Percentiles rank a stretch among this genome's conserved stretches.
Conservation (phyloP, 2,797 vertebrate genomes). For the Takifugu ocellatus region DNA sequence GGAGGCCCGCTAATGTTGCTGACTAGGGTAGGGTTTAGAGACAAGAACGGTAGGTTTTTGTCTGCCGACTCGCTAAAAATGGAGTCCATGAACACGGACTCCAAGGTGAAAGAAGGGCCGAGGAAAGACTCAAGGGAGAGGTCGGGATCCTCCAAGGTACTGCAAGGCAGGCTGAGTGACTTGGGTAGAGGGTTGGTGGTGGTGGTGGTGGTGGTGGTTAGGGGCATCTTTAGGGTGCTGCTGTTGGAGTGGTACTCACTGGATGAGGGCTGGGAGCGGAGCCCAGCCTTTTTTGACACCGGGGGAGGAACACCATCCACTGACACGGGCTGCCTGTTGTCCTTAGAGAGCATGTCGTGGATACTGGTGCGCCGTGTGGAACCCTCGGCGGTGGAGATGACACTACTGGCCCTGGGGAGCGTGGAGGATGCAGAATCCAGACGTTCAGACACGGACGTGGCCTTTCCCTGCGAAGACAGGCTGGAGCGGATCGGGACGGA, state of each 20-base stretch:
- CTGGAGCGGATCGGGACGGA: conserved; percentile 69
- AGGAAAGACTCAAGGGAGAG: conserved; percentile 75
- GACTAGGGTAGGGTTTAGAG: conserved; percentile 92
- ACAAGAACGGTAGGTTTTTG: conserved; percentile 84
- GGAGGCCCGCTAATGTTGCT: conserved; percentile 90
- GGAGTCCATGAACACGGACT: conserved; percentile 77
- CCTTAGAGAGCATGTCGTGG: conserved; percentile 95
- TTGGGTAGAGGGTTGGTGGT: conserved; percentile 62
- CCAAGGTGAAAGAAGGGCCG: conserved; percentile 75
- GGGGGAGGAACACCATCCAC: conserved; percentile 78
- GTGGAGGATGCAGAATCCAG: conserved; percentile 79
- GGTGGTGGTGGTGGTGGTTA: conserved; percentile 16
- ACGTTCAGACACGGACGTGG: conserved; percentile 79
- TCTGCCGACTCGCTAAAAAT: conserved; percentile 74
- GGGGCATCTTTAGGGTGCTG: conserved; percentile 49
- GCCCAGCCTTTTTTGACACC: conserved; percentile 66
- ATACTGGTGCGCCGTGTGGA: conserved; percentile 93
- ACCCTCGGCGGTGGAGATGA: conserved; percentile 97
- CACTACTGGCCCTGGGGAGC: conserved; percentile 94
- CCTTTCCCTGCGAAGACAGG: conserved; percentile 77
- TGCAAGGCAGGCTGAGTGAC: conserved; percentile 76
- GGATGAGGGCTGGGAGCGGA: conserved; percentile 73
- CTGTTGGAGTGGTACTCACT: conserved; percentile 92
- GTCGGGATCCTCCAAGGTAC: conserved; percentile 67
- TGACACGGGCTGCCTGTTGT: conserved; percentile 86